These are phyloP conservation scores for Melanogrammus aeglefinus DNA, from an alignment of 2,797 vertebrate genomes.

Conservation along the genomic window DNA sequence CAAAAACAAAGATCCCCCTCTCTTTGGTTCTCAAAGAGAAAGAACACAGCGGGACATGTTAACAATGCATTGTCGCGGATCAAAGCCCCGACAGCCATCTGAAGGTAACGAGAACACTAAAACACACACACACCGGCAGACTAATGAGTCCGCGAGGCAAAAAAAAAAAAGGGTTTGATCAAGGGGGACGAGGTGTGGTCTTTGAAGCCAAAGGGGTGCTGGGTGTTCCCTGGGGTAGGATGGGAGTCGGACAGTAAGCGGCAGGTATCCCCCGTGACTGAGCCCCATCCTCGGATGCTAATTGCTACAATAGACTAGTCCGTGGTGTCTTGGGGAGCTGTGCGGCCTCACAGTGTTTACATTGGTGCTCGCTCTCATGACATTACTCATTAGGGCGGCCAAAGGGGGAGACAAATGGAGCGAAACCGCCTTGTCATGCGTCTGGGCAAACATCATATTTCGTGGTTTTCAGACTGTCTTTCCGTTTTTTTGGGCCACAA, in stretches of 20 bases:
- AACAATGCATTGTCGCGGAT: conserved; percentile 42
- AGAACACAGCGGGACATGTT: conserved; percentile 20
- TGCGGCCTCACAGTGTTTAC: conserved; percentile 45
- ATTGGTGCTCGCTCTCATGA: conserved; percentile 46
- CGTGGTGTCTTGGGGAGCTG: too few species aligned
- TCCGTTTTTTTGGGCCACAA: conserved; percentile 17
- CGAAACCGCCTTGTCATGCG: conserved; percentile 47
- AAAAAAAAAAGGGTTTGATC: not conserved
- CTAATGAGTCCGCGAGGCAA: conserved; percentile 31
- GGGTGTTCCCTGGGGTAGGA: too few species aligned
- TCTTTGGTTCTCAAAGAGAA: conserved; percentile 34
- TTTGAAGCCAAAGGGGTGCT: not conserved
- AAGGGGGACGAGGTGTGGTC: not conserved
- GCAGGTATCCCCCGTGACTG: not conserved
- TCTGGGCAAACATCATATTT: conserved; percentile 51
- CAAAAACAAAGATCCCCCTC: conserved; percentile 41
- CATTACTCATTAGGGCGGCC: conserved; percentile 46
- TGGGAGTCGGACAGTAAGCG: too few species aligned
- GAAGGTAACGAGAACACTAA: conserved; percentile 49
- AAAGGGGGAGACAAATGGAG: conserved; percentile 41
- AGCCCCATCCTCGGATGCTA: not conserved
- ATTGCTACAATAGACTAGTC: not conserved
- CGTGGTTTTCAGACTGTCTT: conserved; percentile 12
- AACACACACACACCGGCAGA: conserved; percentile 13
- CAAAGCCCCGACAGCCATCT: conserved; percentile 36